Conservation (phyloP, 2,797 vertebrate genomes). For the Lepilemur septentrionalis region DNA sequence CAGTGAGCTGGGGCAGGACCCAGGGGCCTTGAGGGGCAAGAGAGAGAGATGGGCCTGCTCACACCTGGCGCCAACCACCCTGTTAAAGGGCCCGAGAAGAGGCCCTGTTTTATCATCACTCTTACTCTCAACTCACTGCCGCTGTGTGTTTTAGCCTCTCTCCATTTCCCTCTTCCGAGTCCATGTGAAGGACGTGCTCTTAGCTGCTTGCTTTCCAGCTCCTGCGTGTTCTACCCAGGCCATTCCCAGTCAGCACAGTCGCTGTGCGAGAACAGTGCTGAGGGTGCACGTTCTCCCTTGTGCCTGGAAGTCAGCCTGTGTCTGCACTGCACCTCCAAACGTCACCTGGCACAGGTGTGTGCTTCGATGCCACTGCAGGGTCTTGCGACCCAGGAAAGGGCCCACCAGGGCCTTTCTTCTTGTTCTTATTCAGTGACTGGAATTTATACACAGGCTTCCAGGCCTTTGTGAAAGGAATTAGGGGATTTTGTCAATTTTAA, state of each 20-base stretch:
- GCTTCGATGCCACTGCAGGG: background rate
- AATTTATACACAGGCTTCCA: background rate
- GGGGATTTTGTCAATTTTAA: background rate
- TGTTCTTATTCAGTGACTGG: background rate
- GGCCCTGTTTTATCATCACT: too few relatives aligned
- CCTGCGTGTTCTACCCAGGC: background rate
- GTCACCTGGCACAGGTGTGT: background rate
- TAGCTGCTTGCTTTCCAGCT: background rate
- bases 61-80: too few relatives aligned
- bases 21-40: too few relatives aligned
- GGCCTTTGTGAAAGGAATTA: conserved; percentile 32
- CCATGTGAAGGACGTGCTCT: background rate
- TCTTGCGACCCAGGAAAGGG: background rate
- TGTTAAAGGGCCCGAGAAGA: background rate
- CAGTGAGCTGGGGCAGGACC: too few relatives aligned
- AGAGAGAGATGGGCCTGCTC: too few relatives aligned
- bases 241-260: background rate
- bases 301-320: background rate
- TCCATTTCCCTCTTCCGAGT: too few relatives aligned
- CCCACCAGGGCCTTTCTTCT: too few relatives aligned
- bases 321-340: accelerated
- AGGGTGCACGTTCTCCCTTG: background rate
- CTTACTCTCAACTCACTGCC: background rate
- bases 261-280: background rate
- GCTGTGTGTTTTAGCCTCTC: background rate